Percentiles rank a stretch among this genome's conserved stretches.
Evolutionary conservation across 2,113 vertebrate genomes (phyloP).

Genomic region (Sitta europaea): DNA sequence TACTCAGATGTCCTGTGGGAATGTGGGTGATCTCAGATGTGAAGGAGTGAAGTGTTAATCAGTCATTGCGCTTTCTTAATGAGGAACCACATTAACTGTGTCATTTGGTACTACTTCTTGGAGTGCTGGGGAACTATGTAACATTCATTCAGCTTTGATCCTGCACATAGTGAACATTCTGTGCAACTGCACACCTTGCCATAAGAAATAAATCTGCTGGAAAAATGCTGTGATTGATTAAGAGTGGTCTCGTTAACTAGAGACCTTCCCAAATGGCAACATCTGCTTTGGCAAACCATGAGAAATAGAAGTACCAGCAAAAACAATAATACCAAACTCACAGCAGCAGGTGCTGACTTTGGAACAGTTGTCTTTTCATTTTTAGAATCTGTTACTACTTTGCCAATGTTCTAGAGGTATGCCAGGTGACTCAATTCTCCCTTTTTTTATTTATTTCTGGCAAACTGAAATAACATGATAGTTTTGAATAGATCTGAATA

Average conservation of each 20-base stretch:
- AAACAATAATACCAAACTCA: conserved; percentile 37
- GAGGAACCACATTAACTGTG: conserved; percentile 12
- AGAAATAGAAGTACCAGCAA: conserved; percentile 52
- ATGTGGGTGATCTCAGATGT: background rate
- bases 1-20: background rate
- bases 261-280: conserved; percentile 51
- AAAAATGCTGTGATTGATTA: conserved; percentile 59
- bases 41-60: conserved; percentile 28
- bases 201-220: conserved; percentile 39
- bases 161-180: background rate
- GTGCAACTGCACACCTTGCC: conserved; percentile 27
- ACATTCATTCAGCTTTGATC: background rate
- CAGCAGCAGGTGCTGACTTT: conserved; percentile 61
- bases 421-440: background rate
- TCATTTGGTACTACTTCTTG: background rate
- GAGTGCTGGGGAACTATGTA: background rate
- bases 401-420: background rate
- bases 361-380: conserved; percentile 37
- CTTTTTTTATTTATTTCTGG: background rate
- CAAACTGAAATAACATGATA: background rate
- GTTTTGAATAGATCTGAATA: background rate
- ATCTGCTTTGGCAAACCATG: conserved; percentile 57
- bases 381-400: background rate
- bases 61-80: background rate
- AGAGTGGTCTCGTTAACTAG: conserved; percentile 39